phyloP scores from a whole-genome alignment of 2,113 vertebrate species.

The Girardinichthys multiradiatus region DNA sequence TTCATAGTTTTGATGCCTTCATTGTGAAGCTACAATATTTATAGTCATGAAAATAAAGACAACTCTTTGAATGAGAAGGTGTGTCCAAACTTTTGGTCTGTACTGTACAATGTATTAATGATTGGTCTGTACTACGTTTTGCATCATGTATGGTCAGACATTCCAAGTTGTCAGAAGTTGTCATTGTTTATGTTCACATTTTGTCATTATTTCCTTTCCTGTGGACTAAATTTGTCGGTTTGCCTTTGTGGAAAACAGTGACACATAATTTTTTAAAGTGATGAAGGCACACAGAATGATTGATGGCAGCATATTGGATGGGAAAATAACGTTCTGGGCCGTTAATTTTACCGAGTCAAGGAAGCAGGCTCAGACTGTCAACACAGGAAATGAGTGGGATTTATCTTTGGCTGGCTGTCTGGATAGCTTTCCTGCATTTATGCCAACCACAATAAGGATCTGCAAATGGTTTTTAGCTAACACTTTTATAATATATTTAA shows the following conservation, averaged over 20 bases:
- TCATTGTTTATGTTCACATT: conserved; percentile 22
- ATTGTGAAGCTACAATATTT: too few species aligned
- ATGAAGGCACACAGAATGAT: conserved; percentile 69
- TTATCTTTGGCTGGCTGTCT: conserved; percentile 72
- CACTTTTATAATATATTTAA: conserved; percentile 3
- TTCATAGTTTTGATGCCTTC: too few species aligned
- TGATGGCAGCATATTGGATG: conserved; percentile 77
- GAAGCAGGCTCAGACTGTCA: conserved; percentile 72
- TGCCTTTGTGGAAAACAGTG: conserved; percentile 63
- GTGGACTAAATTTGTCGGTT: conserved; percentile 56
- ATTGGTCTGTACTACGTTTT: conserved; percentile 1
- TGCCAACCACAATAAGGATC: conserved; percentile 24
- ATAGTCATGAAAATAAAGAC: too few species aligned
- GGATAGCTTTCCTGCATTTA: conserved; percentile 46
- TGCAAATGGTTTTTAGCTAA: conserved; percentile 22
- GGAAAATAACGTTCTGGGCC: conserved; percentile 76
- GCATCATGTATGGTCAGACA: conserved; percentile 8
- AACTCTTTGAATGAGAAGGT: too few species aligned
- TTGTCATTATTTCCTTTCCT: conserved; percentile 32
- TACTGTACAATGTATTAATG: background rate
- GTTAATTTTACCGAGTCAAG: conserved; percentile 78
- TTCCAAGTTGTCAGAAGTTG: conserved; percentile 21
- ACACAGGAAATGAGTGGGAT: conserved; percentile 76
- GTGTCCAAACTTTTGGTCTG: too few species aligned
- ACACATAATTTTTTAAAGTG: conserved; percentile 69